Base-by-base conservation (phyloP, 2,113 vertebrate genomes). In the Corythaeola cristata region DNA sequence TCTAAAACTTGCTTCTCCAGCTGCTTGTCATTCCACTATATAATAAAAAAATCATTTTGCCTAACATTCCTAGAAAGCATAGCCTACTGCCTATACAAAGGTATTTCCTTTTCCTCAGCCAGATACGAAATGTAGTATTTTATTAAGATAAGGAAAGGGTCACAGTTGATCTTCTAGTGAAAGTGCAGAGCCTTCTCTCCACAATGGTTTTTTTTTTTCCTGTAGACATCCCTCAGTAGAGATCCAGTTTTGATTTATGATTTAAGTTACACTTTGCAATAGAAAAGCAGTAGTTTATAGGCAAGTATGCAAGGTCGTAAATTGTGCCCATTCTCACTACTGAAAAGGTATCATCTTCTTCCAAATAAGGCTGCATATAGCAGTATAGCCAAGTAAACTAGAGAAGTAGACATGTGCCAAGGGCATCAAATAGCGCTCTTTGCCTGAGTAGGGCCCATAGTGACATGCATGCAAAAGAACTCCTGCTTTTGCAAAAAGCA, bases 391-490 rank as follows among this genome's bases (percentile, higher is more conserved):
- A 87, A 76, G 84, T 86, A 84, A 94, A 95, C 66, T 11, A 55
- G 49, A 84, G 76, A 73, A 74, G 72, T 4, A 87, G 77, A 59
- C 77, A 79, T 68, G 89, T 90, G 95, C 91, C 93, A 95, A 92
- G 68, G 80, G 78, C 93, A 97, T 95, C 85, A 95, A 73, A 89
- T 27, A 74, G 81, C 8, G 4, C 59, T 86, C 82, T 95, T 80
- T 85, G 95, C 89, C 68, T 53, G 59, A 95, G 87, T 93, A 89
- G 91, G 44, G n/a, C 33, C 93, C 71, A 93, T 60, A 95, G 96
- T 97, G 95, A 95, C 92, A 95, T 91, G 91, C 97, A 97, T 91
- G 80, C 96, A 94, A 93, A 98, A 94, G 96, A 85, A 94, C 92
- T 63, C 94, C 94, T 64, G 96, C 96, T 98, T 97, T 97, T 97